These are phyloP conservation scores for Neomonachus schauinslandi DNA, from an alignment of 2,113 vertebrate genomes.

Conservation along the genomic window DNA sequence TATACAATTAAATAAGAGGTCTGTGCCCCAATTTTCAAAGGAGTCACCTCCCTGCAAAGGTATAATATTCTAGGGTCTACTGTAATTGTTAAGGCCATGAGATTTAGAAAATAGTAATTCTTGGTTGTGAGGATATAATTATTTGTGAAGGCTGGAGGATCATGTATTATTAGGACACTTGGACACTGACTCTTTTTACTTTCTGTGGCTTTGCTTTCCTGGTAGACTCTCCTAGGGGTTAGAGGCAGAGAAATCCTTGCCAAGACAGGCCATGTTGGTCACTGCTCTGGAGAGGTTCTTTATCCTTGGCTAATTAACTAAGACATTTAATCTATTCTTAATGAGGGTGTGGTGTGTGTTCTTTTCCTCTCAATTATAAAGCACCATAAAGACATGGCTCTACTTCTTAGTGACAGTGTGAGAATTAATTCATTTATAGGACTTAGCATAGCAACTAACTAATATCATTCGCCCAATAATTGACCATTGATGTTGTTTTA, in stretches of 20 bases:
- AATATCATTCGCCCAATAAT: not conserved
- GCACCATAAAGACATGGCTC: not conserved
- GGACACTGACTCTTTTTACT: not conserved
- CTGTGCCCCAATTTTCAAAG: constrained; percentile 18
- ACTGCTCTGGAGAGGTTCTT: not conserved
- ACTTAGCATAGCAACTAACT: not conserved
- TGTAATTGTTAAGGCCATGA: not conserved
- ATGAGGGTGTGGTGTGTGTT: not conserved
- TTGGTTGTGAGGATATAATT: constrained; percentile 2
- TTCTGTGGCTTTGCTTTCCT: not conserved
- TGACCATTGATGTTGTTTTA: not conserved
- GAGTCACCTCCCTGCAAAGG: constrained; percentile 7
- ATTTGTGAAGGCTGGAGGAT: not conserved
- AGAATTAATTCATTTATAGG: constrained; percentile 26
- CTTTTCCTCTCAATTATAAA: not conserved
- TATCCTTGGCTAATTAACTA: constrained; percentile 36
- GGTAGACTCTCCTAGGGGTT: not conserved
- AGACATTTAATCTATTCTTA: constrained; percentile 47
- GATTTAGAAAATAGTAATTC: constrained; percentile 9
- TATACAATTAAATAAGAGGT: not conserved
- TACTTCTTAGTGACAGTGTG: not conserved
- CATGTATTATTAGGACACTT: not conserved
- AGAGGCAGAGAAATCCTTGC: not conserved
- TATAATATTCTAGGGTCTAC: constrained; percentile 3
- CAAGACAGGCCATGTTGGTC: not conserved